Percentiles rank a stretch among this genome's conserved stretches.
Conservation (phyloP, 2,888 invertebrate genomes). For the Caenorhabditis sp. region DNA sequence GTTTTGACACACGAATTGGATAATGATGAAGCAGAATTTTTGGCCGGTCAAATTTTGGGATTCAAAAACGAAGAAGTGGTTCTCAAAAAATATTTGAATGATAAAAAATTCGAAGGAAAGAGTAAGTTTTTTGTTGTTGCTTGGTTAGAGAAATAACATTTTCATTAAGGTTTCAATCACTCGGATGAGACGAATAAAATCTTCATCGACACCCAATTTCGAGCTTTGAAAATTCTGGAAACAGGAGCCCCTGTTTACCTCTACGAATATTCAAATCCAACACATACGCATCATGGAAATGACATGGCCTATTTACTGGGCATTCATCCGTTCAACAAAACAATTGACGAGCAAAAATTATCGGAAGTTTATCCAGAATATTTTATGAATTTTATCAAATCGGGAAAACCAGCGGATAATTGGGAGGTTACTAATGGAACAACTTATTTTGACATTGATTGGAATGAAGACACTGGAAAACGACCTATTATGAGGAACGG, state of each 20-base stretch:
- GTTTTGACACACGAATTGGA: not conserved
- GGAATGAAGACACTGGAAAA: conserved; percentile 20
- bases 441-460: conserved; percentile 31
- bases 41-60: not conserved
- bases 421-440: not conserved
- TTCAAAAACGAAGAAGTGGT: not conserved
- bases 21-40: not conserved
- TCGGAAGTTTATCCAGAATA: conserved; percentile 33
- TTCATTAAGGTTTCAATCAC: conserved; percentile 6
- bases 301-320: conserved; percentile 54
- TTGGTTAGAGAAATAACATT: not conserved
- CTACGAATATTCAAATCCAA: conserved; percentile 49
- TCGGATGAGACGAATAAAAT: conserved; percentile 34
- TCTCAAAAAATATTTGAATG: not conserved
- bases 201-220: conserved; percentile 11
- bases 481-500: conserved; percentile 19
- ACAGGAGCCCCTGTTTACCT: conserved; percentile 34
- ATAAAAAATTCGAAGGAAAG: not conserved
- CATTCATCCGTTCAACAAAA: conserved; percentile 44
- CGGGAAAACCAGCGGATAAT: conserved; percentile 24
- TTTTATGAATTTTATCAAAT: conserved; percentile 45
- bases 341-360: conserved; percentile 48
- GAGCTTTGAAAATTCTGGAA: conserved; percentile 3
- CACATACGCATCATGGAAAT: conserved; percentile 47
- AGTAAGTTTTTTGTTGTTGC: conserved; percentile 9